Evolutionary conservation across 2,113 vertebrate genomes (phyloP).

Genomic region (Narcine bancroftii): DNA sequence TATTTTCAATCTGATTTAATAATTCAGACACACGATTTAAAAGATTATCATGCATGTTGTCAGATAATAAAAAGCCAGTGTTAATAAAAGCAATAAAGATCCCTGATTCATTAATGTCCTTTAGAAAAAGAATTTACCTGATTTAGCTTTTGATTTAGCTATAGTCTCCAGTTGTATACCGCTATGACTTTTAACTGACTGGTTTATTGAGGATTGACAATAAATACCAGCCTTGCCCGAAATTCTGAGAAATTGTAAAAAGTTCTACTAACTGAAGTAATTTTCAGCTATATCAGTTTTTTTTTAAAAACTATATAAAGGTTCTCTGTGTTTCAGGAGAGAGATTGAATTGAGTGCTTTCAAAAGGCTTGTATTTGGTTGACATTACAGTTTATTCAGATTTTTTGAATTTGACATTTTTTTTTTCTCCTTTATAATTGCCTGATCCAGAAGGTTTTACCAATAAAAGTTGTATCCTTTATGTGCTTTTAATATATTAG

Average conservation of each 20-base stretch:
- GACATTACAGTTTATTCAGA: background rate
- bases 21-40: background rate
- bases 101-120: background rate
- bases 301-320: no score
- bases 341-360: background rate
- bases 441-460: background rate
- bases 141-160: background rate
- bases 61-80: background rate
- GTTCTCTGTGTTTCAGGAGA: background rate
- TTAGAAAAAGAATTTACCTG: no score
- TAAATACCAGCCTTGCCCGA: background rate
- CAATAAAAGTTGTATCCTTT: background rate
- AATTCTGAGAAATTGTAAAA: background rate
- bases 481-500: background rate
- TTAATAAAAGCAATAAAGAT: background rate
- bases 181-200: background rate
- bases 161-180: background rate
- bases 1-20: background rate
- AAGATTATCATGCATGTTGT: background rate
- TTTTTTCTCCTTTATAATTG: background rate
- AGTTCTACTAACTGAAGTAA: background rate
- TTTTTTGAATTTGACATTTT: background rate
- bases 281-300: background rate
- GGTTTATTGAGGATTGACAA: background rate
- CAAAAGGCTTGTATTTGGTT: background rate